Evolutionary conservation across 2,797 vertebrate species (phyloP), one percentile per base, ranked within the genome.

Genomic region (Pelodytes ibericus): DNA sequence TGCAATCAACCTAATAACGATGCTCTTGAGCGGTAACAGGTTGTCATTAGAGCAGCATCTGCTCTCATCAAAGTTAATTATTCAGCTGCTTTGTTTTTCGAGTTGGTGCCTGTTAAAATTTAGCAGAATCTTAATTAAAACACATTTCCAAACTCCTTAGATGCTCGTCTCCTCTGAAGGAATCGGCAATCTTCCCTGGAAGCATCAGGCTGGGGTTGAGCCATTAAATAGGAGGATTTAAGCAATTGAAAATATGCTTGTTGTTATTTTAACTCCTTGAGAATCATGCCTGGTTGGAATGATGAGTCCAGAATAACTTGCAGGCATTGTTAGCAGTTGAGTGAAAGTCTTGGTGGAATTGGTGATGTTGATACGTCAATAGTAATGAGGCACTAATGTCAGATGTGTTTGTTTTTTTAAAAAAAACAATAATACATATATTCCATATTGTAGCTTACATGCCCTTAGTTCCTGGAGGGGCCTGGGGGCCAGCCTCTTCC

Each of bases 121-220:
- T 92, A 93, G 90, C 90, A 91, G 91, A 92, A 91, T 93, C 91
- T 93, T 94, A 95, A 94, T 95, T 93, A 94, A 91, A 92, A 91
- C 88, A 87, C 89, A 87, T 90, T 91, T 92, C 87, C 91, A 91
- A 93, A 93, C 90, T 93, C 90, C 88, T 87, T 86, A 90, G 90
- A 93, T 91, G 90, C 86, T 93, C 91, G 89, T 91, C 87, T 92
- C 88, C 88, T 91, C 89, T 89, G 86, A 91, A 88, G 90, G 89
- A 92, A 91, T 91, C 88, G 89, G 89, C 90, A 88, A 90, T 91
- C 90, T 91, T 88, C 87, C 86, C 88, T 85, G 88, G 88, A 90
- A 90, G 89, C 89, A 91, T 92, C 88, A 91, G 89, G 91, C 88
- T 90, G 90, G 89, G 88, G 86, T 82, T 90, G 88, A 91, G 89